Evolutionary conservation across 2,888 invertebrate genomes (phyloP), one percentile per base, ranked within the genome.

Genomic region (Psylliodes chrysocephalus): DNA sequence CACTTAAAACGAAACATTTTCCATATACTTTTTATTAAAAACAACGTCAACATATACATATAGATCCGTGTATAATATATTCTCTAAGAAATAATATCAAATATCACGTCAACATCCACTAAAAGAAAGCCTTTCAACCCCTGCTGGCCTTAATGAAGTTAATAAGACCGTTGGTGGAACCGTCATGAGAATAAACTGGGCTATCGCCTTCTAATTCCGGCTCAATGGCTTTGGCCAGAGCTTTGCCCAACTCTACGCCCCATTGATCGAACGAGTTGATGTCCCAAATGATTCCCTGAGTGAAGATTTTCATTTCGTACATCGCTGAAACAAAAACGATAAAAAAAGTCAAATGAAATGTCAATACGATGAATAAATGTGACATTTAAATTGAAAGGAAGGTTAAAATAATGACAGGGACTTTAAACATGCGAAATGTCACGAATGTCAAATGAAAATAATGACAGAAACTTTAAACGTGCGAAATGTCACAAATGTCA

Each of bases 231-330:
- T 98, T 98, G 0, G 99, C 99, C 73, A 99, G 84, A 81, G 98
- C 96, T 82, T 99, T 99, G 55, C 99, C 99, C 72, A 99, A 87
- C 83, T 99, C 99, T 54, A 99, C 99, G 30, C 99, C 99, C 98
- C 98, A 99, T 80, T 99, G 99, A 85, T 99, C 99, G 82, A 93
- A 99, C 0, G 98, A 98, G 83, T 99, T 99, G 80, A 99, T 97
- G 83, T 98, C 95, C 99, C 99, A 99, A 77, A 99, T 93, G 47
- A 96, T 90, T 42, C 99, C 99, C 82, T 99, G 99, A 0, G 93
- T 92, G 85, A 99, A 99, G 76, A 99, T 99, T 85, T 99, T 99
- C 83, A 98, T 98, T 82, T 99, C 99, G 82, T 99, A 99, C 85
- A 95, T 88, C 0, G 96, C 98, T 95, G 84, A 47, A 84, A 85